Conservation (phyloP, 2,888 invertebrate species). For the Caenorhabditis becei region DNA sequence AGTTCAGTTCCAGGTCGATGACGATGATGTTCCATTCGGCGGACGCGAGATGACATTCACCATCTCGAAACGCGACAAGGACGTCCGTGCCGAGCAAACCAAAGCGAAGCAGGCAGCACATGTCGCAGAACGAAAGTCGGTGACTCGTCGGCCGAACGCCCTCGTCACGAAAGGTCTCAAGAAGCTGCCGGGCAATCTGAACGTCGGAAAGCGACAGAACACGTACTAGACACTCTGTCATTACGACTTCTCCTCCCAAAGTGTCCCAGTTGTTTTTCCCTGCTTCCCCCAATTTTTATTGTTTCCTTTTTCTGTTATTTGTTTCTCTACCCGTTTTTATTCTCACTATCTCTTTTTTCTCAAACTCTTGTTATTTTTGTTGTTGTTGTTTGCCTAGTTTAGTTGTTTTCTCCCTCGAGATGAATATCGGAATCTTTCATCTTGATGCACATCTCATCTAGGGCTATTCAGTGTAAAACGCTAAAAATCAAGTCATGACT, state of each 20-base stretch:
- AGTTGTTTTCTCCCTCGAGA: slow-evolving; percentile 4
- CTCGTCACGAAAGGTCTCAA: slow-evolving; percentile 67
- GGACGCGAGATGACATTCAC: slow-evolving; percentile 76
- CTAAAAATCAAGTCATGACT: slow-evolving; percentile 19
- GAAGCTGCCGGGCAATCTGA: slow-evolving; percentile 68
- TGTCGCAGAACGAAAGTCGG: slow-evolving; percentile 55
- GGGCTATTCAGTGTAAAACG: too few species aligned
- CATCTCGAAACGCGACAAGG: slow-evolving; percentile 61
- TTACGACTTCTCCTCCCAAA: background rate
- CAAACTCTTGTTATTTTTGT: slow-evolving; percentile 16
- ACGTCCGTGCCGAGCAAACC: slow-evolving; percentile 59
- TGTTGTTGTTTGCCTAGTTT: slow-evolving; percentile 21
- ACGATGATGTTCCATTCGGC: slow-evolving; percentile 73
- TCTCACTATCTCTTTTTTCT: too few species aligned
- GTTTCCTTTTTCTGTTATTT: slow-evolving; percentile 6
- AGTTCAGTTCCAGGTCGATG: slow-evolving; percentile 21
- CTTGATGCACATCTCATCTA: background rate
- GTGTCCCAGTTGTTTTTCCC: background rate
- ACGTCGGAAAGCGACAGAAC: slow-evolving; percentile 58
- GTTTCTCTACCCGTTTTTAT: background rate
- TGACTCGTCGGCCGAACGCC: slow-evolving; percentile 59
- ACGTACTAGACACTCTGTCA: slow-evolving; percentile 10
- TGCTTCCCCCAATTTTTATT: background rate
- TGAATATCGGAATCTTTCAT: background rate
- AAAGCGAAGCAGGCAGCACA: slow-evolving; percentile 67